Percentiles rank a stretch among this genome's conserved stretches.
Conservation (phyloP, 35 echinoderm and acorn worm genomes). For the Apostichopus japonicus region DNA sequence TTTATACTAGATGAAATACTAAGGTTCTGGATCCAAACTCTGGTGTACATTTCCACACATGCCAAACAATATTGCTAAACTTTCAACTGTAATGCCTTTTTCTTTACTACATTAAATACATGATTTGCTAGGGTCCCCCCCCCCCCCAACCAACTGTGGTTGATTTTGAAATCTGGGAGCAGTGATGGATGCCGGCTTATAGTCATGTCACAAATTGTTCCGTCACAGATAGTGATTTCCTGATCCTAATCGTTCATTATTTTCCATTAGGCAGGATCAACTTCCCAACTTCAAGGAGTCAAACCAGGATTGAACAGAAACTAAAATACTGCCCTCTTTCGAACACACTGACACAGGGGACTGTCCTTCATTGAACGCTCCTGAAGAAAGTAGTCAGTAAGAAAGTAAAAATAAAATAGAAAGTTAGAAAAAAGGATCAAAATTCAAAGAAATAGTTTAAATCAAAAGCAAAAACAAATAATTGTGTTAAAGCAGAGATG, state of each 20-base stretch:
- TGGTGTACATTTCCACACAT: no score
- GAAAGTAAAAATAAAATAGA: not conserved
- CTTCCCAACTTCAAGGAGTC: slow-evolving; percentile 61
- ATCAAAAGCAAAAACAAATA: not conserved
- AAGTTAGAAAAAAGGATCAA: not conserved
- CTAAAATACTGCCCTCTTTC: slow-evolving; percentile 64
- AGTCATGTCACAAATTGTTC: no score
- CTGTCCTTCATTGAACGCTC: slow-evolving; percentile 36
- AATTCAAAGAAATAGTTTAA: not conserved
- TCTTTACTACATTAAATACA: no score
- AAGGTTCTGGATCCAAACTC: no score
- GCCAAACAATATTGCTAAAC: no score
- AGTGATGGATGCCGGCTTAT: no score
- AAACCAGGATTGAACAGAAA: slow-evolving; percentile 81
- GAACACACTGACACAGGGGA: slow-evolving; percentile 42
- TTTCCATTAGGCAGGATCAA: not conserved
- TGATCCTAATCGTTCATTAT: not conserved
- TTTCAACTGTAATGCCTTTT: no score
- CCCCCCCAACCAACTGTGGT: no score
- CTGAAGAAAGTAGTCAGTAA: slow-evolving; percentile 31
- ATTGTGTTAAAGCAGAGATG: not conserved
- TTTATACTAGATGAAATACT: no score
- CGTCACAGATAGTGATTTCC: no score
- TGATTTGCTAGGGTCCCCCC: no score
- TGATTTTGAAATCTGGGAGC: no score